Conservation (phyloP, 2,888 invertebrate species). For the Chymomyza procnemis region DNA sequence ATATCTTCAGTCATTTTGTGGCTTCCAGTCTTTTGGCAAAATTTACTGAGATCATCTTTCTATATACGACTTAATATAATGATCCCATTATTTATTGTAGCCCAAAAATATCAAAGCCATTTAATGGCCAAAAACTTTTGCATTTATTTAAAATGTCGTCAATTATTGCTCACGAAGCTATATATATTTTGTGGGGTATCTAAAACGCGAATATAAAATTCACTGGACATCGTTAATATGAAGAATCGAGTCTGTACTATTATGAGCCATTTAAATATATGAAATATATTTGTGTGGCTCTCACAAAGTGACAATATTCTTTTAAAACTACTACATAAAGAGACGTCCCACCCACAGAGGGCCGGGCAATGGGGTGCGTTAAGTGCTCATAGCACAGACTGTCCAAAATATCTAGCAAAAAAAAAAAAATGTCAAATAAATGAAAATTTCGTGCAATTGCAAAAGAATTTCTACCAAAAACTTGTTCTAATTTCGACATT, state of each 20-base stretch:
- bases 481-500: slow-evolving; percentile 52
- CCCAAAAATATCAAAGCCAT: neutral
- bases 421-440: slow-evolving; percentile 57
- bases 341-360: slow-evolving; percentile 29
- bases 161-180: neutral
- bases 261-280: slow-evolving; percentile 68
- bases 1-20: neutral
- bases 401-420: slow-evolving; percentile 68
- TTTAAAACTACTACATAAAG: slow-evolving; percentile 43
- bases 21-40: neutral
- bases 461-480: slow-evolving; percentile 62
- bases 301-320: slow-evolving; percentile 64
- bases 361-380: slow-evolving; percentile 30
- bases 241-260: slow-evolving; percentile 45
- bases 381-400: slow-evolving; percentile 34
- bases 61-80: neutral
- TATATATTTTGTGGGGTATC: neutral
- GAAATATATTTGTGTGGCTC: slow-evolving; percentile 56
- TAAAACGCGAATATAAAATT: slow-evolving; percentile 37
- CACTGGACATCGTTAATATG: slow-evolving; percentile 60
- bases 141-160: neutral
- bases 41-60: neutral
- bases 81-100: neutral
- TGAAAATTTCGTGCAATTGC: slow-evolving; percentile 72
- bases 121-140: slow-evolving; percentile 4